Percentiles rank a stretch among this genome's conserved stretches.
phyloP scores from a whole-genome alignment of 2,797 vertebrate species.

The Ispidina lecontei region DNA sequence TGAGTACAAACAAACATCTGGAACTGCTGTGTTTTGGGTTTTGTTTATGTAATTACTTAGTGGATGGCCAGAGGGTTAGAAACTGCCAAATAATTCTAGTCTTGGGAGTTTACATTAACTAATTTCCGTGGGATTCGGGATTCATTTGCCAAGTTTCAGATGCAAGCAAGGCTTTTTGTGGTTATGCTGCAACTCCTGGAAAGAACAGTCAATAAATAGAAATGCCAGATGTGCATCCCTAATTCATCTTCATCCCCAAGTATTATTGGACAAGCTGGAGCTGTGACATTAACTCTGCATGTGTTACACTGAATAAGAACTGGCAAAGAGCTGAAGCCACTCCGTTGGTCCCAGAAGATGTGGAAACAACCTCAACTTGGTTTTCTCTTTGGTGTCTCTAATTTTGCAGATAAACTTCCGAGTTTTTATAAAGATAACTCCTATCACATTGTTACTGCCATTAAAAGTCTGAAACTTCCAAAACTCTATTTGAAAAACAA shows the following conservation, averaged over 20 bases:
- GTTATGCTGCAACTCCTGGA: not conserved
- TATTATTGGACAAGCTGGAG: not conserved
- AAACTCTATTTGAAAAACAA: not conserved
- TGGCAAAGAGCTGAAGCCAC: not conserved
- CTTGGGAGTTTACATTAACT: slow-evolving; percentile 43
- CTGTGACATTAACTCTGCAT: not conserved
- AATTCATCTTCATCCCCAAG: not conserved
- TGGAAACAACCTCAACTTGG: not conserved
- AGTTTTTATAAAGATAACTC: not conserved
- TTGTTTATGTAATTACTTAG: slow-evolving; percentile 40
- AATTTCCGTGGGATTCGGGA: slow-evolving; percentile 10
- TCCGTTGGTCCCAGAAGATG: not conserved
- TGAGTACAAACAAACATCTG: slow-evolving; percentile 64
- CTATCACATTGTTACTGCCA: not conserved
- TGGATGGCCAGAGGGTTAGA: slow-evolving; percentile 34
- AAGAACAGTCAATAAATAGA: not conserved
- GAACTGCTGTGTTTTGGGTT: slow-evolving; percentile 44
- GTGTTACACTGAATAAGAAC: not conserved
- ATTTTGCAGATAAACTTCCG: not conserved
- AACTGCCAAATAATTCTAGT: slow-evolving; percentile 43
- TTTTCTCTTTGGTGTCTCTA: not conserved
- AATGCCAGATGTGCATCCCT: not conserved
- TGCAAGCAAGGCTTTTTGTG: not conserved
- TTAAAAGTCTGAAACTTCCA: not conserved
- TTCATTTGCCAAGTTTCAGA: slow-evolving; percentile 19